These are phyloP conservation scores for Archilochus colubris DNA, from an alignment of 2,113 vertebrate genomes.

Conservation along the genomic window DNA sequence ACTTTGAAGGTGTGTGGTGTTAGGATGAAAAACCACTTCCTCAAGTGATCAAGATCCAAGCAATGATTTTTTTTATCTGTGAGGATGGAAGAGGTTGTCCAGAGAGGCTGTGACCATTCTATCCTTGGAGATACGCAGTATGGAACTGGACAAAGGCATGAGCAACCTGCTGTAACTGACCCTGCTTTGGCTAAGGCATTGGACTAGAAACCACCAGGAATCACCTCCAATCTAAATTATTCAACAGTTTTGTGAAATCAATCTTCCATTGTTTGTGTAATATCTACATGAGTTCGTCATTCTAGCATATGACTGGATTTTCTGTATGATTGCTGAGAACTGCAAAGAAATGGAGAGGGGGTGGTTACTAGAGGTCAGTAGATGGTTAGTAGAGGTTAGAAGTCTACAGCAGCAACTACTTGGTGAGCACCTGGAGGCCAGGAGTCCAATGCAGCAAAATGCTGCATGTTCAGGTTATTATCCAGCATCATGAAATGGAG, in stretches of 20 bases:
- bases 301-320: neutral
- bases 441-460: neutral
- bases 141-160: neutral
- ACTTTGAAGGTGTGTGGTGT: neutral
- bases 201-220: neutral
- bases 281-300: neutral
- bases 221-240: neutral
- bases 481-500: neutral
- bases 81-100: neutral
- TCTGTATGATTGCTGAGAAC: neutral
- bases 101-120: neutral
- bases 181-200: neutral
- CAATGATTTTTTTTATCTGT: neutral
- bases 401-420: neutral
- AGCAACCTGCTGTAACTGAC: neutral
- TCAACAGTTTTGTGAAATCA: neutral
- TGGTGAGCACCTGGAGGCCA: neutral
- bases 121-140: neutral
- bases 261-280: neutral
- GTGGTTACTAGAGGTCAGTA: neutral
- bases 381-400: neutral
- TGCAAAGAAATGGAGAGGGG: neutral
- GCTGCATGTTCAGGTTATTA: accelerated
- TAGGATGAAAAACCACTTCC: neutral
- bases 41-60: neutral